Evolutionary conservation across 2,797 vertebrate genomes (phyloP).

Genomic region (Aulostomus chinensis): DNA sequence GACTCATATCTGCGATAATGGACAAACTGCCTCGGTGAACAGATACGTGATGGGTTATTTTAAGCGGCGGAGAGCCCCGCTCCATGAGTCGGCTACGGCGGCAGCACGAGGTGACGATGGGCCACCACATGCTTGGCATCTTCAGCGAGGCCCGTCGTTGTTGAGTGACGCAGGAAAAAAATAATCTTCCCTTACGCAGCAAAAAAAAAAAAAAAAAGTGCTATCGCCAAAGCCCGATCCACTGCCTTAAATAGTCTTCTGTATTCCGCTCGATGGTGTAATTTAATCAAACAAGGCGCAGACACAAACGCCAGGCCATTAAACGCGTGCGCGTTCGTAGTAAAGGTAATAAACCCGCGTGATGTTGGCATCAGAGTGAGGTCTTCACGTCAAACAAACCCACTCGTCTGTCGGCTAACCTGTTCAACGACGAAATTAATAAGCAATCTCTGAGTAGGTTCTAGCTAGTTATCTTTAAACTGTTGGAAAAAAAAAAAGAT

Average conservation of each 20-base stretch:
- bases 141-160: background rate
- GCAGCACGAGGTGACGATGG: slow-evolving; percentile 46
- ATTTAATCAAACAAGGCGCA: background rate
- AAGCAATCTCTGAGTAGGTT: fast-evolving
- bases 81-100: background rate
- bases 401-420: fast-evolving
- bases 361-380: background rate
- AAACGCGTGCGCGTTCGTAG: background rate
- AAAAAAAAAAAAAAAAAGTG: background rate
- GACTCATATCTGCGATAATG: no score
- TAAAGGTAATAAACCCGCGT: background rate
- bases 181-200: background rate
- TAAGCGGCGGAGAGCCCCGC: no score
- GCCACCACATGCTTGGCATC: slow-evolving; percentile 54
- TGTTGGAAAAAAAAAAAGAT: no score
- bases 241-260: fast-evolving
- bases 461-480: no score
- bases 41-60: no score
- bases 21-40: no score
- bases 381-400: background rate
- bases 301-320: background rate
- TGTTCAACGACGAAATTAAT: no score
- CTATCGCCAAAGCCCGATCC: fast-evolving
- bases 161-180: slow-evolving; percentile 45
- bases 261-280: background rate